These are phyloP conservation scores for Hydriomena furcata DNA, from an alignment of 2,888 invertebrate genomes.

Conservation along the genomic window DNA sequence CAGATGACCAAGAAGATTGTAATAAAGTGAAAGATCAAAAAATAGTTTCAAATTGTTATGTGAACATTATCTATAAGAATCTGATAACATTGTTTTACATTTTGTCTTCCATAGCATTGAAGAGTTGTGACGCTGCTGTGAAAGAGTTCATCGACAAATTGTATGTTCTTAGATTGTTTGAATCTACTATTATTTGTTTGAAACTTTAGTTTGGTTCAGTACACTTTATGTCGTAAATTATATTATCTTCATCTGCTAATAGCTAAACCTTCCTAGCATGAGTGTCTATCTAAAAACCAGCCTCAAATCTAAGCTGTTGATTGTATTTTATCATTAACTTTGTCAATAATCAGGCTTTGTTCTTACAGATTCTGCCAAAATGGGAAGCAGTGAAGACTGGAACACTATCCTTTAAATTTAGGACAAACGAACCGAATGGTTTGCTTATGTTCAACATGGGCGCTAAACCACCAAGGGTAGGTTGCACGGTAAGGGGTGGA, in stretches of 20 bases:
- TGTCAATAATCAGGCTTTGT: conserved; percentile 24
- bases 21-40: neutral
- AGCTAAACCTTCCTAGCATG: conserved; percentile 29
- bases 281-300: conserved; percentile 23
- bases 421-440: conserved; percentile 97
- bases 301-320: conserved; percentile 24
- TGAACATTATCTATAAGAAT: neutral
- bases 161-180: conserved; percentile 26
- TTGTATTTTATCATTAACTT: neutral
- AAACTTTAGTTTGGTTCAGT: conserved; percentile 12
- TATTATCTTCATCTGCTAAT: conserved; percentile 19
- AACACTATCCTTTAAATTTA: conserved; percentile 96
- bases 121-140: conserved; percentile 18
- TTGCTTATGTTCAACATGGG: conserved; percentile 96
- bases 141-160: conserved; percentile 11
- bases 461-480: conserved; percentile 89
- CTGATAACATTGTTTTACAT: conserved; percentile 8
- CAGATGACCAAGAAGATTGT: neutral
- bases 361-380: conserved; percentile 90
- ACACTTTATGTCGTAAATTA: conserved; percentile 6
- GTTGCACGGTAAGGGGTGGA: conserved; percentile 85
- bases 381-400: conserved; percentile 96
- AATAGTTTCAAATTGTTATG: neutral
- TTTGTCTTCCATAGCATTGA: conserved; percentile 14
- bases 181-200: conserved; percentile 15